Evolutionary conservation across 2,888 invertebrate species (phyloP), one percentile per base, ranked within the genome.

Genomic region (Ectemnius cavifrons): DNA sequence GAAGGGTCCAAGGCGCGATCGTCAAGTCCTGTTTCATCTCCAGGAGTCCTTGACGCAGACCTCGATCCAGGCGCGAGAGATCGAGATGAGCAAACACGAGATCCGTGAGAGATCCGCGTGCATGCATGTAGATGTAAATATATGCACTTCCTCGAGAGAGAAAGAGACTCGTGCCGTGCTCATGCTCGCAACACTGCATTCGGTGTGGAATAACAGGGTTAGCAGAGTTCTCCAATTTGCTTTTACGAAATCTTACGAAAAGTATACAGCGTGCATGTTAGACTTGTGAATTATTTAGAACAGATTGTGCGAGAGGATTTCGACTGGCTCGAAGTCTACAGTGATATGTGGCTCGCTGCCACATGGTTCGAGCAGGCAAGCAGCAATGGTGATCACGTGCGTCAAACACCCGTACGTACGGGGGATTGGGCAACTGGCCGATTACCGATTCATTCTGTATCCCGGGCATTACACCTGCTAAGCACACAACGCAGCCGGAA

Each of bases 1-100:
- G 61, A 58, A 57, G 62, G 69, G n/a, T 52, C n/a, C 13, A 1
- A 5, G 14, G 4, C 52, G 52, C 52, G 67, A 75, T 71, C 67
- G 61, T 61, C 70, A 69, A 63, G 76, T 80, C 77, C 73, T 73
- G 77, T 60, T 52, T 66, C 45, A 67, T 14, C 52, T 52, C 74
- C 61, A 65, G 62, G 69, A 84, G 81, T 84, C 84, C 84, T 84
- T 84, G 84, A 80, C 74, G 75, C 72, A 78, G 73, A 71, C 78
- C 78, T 78, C 78, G 83, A 81, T 80, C 74, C 67, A 69, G 68
- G 73, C 75, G 73, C 75, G 71, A 79, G 37, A 37, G 37, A 37
- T 37, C 37, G 37, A 37, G 82, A 84, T 81, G 82, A 82, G 73
- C 76, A 77, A 81, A 83, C 77, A 63, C 71, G 81, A 83, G 83